phyloP scores from a whole-genome alignment of 2,113 vertebrate genomes.

The Platichthys flesus region DNA sequence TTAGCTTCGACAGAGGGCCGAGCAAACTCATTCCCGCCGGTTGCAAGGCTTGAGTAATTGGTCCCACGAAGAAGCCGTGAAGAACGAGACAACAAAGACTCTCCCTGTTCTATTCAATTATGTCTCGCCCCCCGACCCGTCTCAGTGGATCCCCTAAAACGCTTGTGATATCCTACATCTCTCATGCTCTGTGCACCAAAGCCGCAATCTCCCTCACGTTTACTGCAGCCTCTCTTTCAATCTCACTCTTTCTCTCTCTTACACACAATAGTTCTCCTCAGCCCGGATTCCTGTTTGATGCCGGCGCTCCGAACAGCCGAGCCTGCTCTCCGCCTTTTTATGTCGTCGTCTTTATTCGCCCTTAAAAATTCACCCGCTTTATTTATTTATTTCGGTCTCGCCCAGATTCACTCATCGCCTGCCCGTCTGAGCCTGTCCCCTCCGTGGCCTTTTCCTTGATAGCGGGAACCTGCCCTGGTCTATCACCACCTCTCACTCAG shows the following conservation, averaged over 20 bases:
- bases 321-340: conserved; percentile 16
- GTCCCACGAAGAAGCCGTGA: conserved; percentile 42
- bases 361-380: conserved; percentile 37
- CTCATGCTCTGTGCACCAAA: conserved; percentile 19
- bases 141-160: conserved; percentile 41
- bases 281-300: conserved; percentile 47
- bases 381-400: conserved; percentile 48
- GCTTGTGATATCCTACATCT: conserved; percentile 38
- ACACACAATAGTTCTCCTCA: conserved; percentile 39
- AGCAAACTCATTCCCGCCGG: conserved; percentile 25
- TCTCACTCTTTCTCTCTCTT: conserved; percentile 11
- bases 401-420: conserved; percentile 53
- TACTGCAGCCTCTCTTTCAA: conserved; percentile 24
- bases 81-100: conserved; percentile 42
- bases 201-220: conserved; percentile 31
- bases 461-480: conserved; percentile 57
- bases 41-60: conserved; percentile 46
- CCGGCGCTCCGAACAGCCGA: conserved; percentile 16
- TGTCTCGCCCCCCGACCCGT: conserved; percentile 38
- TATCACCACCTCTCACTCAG: conserved; percentile 72
- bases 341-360: conserved; percentile 12
- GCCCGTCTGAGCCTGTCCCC: conserved; percentile 60
- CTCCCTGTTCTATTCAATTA: conserved; percentile 49
- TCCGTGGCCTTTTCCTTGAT: conserved; percentile 55
- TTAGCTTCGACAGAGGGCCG: conserved; percentile 5